Base-by-base conservation (phyloP, 2,888 invertebrate species). In the Watsonalla cultraria region DNA sequence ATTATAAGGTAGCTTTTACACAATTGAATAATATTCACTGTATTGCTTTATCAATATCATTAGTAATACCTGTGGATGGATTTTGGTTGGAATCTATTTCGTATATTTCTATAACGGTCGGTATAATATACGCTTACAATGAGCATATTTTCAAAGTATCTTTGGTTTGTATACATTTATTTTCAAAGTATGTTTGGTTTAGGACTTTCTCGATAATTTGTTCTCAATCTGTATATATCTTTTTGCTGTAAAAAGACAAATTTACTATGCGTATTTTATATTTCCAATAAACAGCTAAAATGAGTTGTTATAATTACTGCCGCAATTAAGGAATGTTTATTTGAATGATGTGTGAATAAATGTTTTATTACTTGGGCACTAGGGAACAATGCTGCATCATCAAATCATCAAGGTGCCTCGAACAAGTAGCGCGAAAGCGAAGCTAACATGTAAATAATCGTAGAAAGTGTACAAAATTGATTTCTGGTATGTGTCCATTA, bases 391-490 rank as follows among this genome's bases (percentile, higher is more conserved):
- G 65, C 68, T 60, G 62, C 69, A 68, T 78, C 75, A 80, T 80
- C 76, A 74, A 65, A 68, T 78, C 75, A 80, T 80, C 76, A 74
- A 65, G 70, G 72, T 70, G 71, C 71, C 77, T 79, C 70, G 78
- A 81, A 77, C 69, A 76, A 49, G 73, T 78, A 74, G 66, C 68
- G 80, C 66, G 86, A 86, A 86, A 88, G 87, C 84, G 86, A 84
- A 80, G 72, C 85, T 77, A 84, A 86, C 78, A 68, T 74, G 74
- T 74, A 75, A 76, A 82, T 84, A 76, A 82, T 75, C 67, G 72
- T 83, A 82, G 86, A 87, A 87, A 87, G 86, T 84, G 82, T 81
- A 74, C 62, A 70, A 72, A 86, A 86, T 84, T 77, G 79, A 78
- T 80, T 79, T 78, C 73, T 70, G 70, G 72, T 72, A 71, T 72